Evolutionary conservation across 2,888 invertebrate genomes (phyloP).

Genomic region (Rhamphomyia laevipes): DNA sequence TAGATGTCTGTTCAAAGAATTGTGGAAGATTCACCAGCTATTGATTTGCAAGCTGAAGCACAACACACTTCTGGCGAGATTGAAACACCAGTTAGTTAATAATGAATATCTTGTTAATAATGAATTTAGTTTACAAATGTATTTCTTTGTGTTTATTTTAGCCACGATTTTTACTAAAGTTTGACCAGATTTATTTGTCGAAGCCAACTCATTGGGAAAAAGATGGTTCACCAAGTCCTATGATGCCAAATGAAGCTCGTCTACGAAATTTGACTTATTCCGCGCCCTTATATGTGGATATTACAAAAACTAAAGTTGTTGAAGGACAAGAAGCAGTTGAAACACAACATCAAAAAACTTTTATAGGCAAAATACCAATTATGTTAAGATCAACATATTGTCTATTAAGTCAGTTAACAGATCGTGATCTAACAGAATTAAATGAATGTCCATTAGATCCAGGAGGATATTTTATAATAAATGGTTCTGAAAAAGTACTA

Average conservation of each 20-base stretch:
- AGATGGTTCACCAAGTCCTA: conserved; percentile 96
- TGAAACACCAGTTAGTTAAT: conserved; percentile 59
- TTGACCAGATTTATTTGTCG: conserved; percentile 97
- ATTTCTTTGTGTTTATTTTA: conserved; percentile 26
- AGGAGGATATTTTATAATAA: conserved; percentile 99
- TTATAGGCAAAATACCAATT: conserved; percentile 91
- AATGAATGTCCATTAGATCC: conserved; percentile 99
- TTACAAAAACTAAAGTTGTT: conserved; percentile 88
- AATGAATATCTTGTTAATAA: background rate
- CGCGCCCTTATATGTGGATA: conserved; percentile 97
- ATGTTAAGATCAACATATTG: conserved; percentile 99
- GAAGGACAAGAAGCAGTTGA: conserved; percentile 84
- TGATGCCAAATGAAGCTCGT: conserved; percentile 99
- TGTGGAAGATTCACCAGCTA: conserved; percentile 97
- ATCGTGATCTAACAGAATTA: conserved; percentile 97
- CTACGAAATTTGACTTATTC: conserved; percentile 95
- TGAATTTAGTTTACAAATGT: background rate
- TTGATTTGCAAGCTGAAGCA: conserved; percentile 94
- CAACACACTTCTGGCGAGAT: conserved; percentile 92
- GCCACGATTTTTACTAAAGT: conserved; percentile 86
- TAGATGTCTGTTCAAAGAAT: conserved; percentile 97
- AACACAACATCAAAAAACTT: conserved; percentile 63
- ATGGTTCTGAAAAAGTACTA: conserved; percentile 96
- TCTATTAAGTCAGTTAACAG: conserved; percentile 82
- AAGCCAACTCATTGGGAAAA: conserved; percentile 99